A percentile compares a stretch with the other conserved stretches of the same genome.
Conservation (phyloP, 2,113 vertebrate species). For the Salvelinus alpinus region DNA sequence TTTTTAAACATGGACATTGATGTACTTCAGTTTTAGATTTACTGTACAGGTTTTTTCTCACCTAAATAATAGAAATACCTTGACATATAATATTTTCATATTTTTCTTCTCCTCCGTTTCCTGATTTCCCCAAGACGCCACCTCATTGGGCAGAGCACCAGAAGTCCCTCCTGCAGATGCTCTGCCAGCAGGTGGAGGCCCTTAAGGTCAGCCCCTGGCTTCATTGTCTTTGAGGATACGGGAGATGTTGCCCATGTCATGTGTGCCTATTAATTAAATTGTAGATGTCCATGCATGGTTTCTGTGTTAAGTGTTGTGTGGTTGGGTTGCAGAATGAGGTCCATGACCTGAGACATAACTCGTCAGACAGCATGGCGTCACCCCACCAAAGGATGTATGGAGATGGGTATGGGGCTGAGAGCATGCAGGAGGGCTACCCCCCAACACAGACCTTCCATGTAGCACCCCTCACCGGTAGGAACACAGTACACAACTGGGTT, state of each 20-base stretch:
- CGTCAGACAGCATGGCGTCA: constrained; percentile 72
- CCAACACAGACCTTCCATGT: constrained; percentile 88
- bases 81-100: too few relatives aligned
- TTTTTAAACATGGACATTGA: too few relatives aligned
- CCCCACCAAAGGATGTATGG: constrained; percentile 82
- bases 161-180: constrained; percentile 87
- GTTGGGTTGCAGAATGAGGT: constrained; percentile 85
- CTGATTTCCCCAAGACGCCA: constrained; percentile 90
- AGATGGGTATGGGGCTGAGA: constrained; percentile 82
- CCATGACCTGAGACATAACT: constrained; percentile 87
- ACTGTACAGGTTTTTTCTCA: not conserved
- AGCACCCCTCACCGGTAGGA: constrained; percentile 86
- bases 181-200: constrained; percentile 94
- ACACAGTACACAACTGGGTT: too few relatives aligned
- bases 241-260: not conserved
- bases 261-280: not conserved
- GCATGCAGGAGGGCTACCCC: constrained; percentile 82
- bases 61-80: not conserved
- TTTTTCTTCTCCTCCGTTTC: not conserved
- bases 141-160: constrained; percentile 97
- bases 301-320: not conserved
- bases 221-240: not conserved
- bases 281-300: not conserved
- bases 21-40: too few relatives aligned
- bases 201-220: constrained; percentile 81